These are phyloP conservation scores for Helogale parvula DNA, from an alignment of 2,113 vertebrate genomes.

Conservation along the genomic window DNA sequence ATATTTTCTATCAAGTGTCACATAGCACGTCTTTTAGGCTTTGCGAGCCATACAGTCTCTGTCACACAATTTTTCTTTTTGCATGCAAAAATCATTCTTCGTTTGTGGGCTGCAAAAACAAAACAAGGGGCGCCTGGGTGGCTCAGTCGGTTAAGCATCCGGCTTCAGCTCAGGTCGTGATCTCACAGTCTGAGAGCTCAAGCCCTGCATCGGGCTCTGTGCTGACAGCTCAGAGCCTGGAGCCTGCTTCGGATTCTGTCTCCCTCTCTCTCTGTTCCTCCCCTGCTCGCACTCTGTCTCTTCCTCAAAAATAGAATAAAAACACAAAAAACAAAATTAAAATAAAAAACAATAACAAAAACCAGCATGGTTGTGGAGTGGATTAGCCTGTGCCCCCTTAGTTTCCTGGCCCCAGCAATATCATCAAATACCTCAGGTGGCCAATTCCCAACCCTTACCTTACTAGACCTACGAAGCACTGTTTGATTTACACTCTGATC, in stretches of 20 bases:
- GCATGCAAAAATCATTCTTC: not conserved
- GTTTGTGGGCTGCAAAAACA: not conserved
- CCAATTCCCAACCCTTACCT: not conserved
- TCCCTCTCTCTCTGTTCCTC: too few relatives aligned
- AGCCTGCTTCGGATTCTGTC: too few relatives aligned
- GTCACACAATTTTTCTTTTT: not conserved
- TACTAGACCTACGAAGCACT: not conserved
- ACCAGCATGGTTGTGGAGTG: not conserved
- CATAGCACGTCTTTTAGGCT: not conserved
- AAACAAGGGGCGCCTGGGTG: not conserved
- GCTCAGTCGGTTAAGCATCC: too few relatives aligned
- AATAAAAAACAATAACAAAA: not conserved
- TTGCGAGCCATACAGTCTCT: not conserved
- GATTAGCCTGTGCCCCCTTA: not conserved
- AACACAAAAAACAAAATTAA: not conserved
- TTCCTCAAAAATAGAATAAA: too few relatives aligned
- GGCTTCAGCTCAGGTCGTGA: too few relatives aligned
- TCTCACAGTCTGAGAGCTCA: too few relatives aligned
- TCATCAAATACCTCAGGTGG: conserved; percentile 2
- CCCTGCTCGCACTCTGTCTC: too few relatives aligned
- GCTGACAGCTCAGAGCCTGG: too few relatives aligned
- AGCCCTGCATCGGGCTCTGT: too few relatives aligned
- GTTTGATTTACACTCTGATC: not conserved
- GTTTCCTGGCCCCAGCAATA: not conserved
- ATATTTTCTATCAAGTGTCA: not conserved